Evolutionary conservation across 2,888 invertebrate species (phyloP).

Genomic region (Mesodorylaimus sp.): DNA sequence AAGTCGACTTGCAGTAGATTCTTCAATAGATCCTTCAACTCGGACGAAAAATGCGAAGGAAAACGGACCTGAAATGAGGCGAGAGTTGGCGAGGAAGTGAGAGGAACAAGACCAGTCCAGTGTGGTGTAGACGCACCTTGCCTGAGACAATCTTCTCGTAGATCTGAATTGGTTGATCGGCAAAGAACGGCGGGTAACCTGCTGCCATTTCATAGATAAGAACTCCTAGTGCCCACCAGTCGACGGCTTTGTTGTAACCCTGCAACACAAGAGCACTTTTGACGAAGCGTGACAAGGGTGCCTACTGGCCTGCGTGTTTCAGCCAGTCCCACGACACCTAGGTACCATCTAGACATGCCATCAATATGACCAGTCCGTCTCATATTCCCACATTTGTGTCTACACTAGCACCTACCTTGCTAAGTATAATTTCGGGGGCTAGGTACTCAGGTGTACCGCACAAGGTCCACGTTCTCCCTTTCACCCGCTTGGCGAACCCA

Average conservation of each 20-base stretch:
- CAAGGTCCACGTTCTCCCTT: constrained; percentile 98
- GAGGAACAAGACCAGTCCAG: no score
- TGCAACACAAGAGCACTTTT: no score
- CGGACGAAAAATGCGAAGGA: constrained; percentile 95
- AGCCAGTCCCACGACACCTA: no score
- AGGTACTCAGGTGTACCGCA: constrained; percentile 89
- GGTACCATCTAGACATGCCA: no score
- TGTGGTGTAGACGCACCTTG: no score
- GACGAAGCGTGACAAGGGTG: no score
- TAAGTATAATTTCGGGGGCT: constrained; percentile 45
- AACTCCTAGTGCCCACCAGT: constrained; percentile 99
- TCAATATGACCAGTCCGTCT: no score
- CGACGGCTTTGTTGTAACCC: constrained; percentile 90
- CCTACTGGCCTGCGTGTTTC: no score
- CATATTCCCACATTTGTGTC: no score
- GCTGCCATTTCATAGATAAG: constrained; percentile 95
- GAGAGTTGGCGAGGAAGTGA: no score
- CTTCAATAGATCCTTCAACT: constrained; percentile 87
- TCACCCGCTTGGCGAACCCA: constrained; percentile 95
- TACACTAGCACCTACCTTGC: constrained; percentile 42
- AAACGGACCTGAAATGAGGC: constrained; percentile 82
- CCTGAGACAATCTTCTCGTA: constrained; percentile 99
- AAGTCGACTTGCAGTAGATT: constrained; percentile 84
- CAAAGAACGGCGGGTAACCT: constrained; percentile 98
- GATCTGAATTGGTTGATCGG: constrained; percentile 98